Percentiles rank a stretch among this genome's conserved stretches.
Evolutionary conservation across 2,797 vertebrate species (phyloP).

Genomic region (Microhierax caerulescens): DNA sequence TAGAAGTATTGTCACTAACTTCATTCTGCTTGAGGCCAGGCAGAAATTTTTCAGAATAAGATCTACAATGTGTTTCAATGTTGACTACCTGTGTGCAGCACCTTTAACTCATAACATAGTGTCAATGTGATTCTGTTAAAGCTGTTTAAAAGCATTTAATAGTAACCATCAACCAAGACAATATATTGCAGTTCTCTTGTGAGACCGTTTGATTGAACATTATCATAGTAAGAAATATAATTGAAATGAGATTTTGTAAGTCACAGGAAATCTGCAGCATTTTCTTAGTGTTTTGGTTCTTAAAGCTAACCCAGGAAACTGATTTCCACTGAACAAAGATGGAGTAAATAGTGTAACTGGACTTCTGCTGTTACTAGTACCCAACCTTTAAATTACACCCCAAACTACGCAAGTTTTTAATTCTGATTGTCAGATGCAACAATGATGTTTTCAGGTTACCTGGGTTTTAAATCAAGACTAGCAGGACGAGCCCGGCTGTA

Average conservation of each 20-base stretch:
- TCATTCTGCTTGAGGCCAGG: background rate
- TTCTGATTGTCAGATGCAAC: background rate
- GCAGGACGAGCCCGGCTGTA: background rate
- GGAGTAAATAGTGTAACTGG: background rate
- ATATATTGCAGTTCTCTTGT: background rate
- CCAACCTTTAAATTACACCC: background rate
- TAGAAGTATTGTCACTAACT: background rate
- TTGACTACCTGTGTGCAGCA: slow-evolving; percentile 57
- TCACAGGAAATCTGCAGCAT: slow-evolving; percentile 18
- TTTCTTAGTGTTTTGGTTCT: background rate
- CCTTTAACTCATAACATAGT: slow-evolving; percentile 55
- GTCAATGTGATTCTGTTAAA: slow-evolving; percentile 52
- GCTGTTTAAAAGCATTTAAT: slow-evolving; percentile 18
- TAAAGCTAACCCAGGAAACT: background rate
- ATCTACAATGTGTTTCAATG: background rate
- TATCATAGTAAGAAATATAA: background rate
- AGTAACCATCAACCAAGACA: background rate
- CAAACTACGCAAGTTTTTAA: background rate
- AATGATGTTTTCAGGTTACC: background rate
- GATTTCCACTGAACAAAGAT: background rate
- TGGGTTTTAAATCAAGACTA: background rate
- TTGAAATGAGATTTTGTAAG: background rate
- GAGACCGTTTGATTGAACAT: background rate
- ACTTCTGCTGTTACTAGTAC: background rate
- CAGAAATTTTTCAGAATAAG: background rate